Base-by-base conservation (phyloP, 2,113 vertebrate species). In the Amia ocellicauda region DNA sequence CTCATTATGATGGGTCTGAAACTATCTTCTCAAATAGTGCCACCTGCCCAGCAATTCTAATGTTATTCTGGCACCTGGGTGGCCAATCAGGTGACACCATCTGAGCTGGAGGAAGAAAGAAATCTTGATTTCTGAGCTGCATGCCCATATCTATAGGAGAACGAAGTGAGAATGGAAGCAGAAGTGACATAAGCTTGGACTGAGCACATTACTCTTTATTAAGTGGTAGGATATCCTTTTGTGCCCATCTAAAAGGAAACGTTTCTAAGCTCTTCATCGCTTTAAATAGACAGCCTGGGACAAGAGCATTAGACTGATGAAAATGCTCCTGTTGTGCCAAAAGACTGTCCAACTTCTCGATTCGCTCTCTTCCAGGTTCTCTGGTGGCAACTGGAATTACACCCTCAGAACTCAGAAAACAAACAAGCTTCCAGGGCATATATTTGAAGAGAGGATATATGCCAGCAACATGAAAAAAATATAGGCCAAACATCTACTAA, bases 1-100 rank as follows among this genome's bases (percentile, higher is more conserved):
- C 63, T 79, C 73, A 71, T 74, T 74, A 76, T 45, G 27, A 59
- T 58, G 62, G 50, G 53, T 55, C 2, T 61, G 56, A 60, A 64
- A 71, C 68, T 72, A 67, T 69, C 68, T 64, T 56, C 62, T 67
- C 67, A 62, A 28, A 27, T 28, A 53, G 20, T 17, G 58, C 64
- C 64, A 66, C 56, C 64, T 66, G 64, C 53, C 64, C 64, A 42
- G 64, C 36, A 20, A 50, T n/a, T 60, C 47, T 60, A 66, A 60
- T 54, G 64, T 45, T 60, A 60, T 60, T 52, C 64, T 49, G 27
- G 49, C 64, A 66, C 64, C 64, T 66, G 64, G 64, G 20, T 29
- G 31, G 49, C 20, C 23, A 31, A 53, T 60, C 57, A 66, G 57
- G 49, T 54, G 57, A 59, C 57, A 60, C 45, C 64, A 66, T 66